A percentile compares a stretch with the other conserved stretches of the same genome.
Evolutionary conservation across 2,113 vertebrate genomes (phyloP).

Genomic region (Struthio camelus): DNA sequence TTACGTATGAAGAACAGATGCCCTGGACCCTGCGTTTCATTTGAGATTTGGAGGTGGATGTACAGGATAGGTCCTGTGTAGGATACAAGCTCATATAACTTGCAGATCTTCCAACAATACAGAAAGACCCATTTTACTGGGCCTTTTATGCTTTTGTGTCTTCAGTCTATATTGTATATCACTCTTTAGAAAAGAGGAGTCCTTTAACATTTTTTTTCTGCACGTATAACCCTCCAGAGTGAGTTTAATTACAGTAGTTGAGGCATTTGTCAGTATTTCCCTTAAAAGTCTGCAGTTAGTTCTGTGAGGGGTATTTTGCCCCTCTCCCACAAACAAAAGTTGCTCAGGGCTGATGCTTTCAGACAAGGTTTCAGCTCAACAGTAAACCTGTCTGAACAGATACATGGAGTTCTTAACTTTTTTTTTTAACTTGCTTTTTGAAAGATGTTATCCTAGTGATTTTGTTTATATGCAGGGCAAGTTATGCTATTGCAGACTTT

Average conservation of each 20-base stretch:
- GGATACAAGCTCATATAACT: neutral
- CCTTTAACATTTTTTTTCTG: neutral
- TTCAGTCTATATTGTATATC: neutral
- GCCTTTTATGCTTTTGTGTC: neutral
- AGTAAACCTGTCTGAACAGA: neutral
- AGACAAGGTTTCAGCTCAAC: neutral
- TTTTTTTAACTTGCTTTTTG: neutral
- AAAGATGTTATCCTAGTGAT: neutral
- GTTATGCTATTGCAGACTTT: neutral
- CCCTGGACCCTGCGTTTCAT: neutral
- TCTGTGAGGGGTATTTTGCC: neutral
- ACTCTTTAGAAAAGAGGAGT: neutral
- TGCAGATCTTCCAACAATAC: neutral
- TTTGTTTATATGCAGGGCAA: constrained; percentile 14
- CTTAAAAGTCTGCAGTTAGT: neutral
- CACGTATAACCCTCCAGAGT: neutral
- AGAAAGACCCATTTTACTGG: neutral
- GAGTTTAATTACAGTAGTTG: neutral
- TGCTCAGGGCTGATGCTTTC: neutral
- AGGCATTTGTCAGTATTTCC: neutral
- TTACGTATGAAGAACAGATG: neutral
- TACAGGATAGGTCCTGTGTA: neutral
- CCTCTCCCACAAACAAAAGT: neutral
- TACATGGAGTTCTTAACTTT: neutral
- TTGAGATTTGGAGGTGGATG: neutral